phyloP scores from a whole-genome alignment of 1,140 invertebrate genomes.

The Lucilia sericata region DNA sequence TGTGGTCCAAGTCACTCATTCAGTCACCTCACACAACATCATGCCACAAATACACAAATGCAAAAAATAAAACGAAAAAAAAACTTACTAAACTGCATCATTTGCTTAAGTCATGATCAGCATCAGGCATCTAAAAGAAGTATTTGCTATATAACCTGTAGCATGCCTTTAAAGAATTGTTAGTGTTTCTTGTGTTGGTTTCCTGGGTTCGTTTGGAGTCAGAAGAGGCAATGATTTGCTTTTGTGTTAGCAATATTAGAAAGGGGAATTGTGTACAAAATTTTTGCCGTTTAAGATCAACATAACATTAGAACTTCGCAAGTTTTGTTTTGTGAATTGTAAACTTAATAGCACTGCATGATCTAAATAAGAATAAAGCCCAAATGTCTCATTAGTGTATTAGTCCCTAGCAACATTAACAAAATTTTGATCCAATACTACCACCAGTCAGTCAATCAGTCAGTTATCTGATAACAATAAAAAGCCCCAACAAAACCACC shows the following conservation, averaged over 20 bases:
- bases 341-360: too few species aligned
- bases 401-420: not conserved
- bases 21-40: not conserved
- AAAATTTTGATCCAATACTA: not conserved
- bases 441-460: too few species aligned
- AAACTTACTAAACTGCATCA: not conserved
- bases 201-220: not conserved
- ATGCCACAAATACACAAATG: not conserved
- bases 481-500: not conserved
- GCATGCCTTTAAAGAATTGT: not conserved
- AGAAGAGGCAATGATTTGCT: not conserved
- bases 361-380: too few species aligned
- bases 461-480: not conserved
- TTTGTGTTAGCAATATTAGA: not conserved
- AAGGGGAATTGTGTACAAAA: not conserved
- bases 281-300: not conserved
- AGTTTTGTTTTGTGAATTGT: too few species aligned
- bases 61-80: not conserved
- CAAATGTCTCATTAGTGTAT: too few species aligned
- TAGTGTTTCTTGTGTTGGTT: not conserved
- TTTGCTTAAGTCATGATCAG: slow-evolving; percentile 19
- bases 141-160: not conserved
- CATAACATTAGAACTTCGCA: not conserved
- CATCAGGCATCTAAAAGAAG: not conserved
- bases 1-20: slow-evolving; percentile 23